These are phyloP conservation scores for Smutsia gigantea DNA, from an alignment of 2,797 vertebrate species.

Conservation along the genomic window DNA sequence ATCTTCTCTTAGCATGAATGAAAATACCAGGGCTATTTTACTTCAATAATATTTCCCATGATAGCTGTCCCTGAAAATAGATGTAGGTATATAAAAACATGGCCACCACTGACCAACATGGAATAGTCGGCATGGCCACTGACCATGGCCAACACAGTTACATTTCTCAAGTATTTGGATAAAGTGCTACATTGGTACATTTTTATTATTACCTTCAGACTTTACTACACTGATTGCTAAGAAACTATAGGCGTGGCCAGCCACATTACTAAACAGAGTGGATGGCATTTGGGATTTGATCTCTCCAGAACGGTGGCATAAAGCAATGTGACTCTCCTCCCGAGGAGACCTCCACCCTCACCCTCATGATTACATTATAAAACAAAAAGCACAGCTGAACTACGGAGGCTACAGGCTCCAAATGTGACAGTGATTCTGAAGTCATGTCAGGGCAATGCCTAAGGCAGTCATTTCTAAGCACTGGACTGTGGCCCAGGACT, in stretches of 20 bases:
- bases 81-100: constrained; percentile 8
- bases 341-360: neutral
- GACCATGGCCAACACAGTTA: neutral
- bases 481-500: neutral
- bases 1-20: constrained; percentile 7
- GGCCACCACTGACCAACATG: neutral
- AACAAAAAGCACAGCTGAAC: neutral
- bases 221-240: neutral
- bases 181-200: neutral
- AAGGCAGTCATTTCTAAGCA: neutral
- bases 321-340: neutral
- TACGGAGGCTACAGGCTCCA: neutral
- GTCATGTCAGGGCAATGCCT: neutral
- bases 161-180: neutral
- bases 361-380: neutral
- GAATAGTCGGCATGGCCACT: too few relatives aligned
- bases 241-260: neutral
- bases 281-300: neutral
- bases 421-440: neutral
- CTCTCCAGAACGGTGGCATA: neutral
- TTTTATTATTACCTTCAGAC: neutral
- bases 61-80: neutral
- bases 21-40: neutral
- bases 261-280: neutral
- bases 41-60: neutral